Conservation (phyloP, 2,888 invertebrate species). For the Nymphalis c-album region DNA sequence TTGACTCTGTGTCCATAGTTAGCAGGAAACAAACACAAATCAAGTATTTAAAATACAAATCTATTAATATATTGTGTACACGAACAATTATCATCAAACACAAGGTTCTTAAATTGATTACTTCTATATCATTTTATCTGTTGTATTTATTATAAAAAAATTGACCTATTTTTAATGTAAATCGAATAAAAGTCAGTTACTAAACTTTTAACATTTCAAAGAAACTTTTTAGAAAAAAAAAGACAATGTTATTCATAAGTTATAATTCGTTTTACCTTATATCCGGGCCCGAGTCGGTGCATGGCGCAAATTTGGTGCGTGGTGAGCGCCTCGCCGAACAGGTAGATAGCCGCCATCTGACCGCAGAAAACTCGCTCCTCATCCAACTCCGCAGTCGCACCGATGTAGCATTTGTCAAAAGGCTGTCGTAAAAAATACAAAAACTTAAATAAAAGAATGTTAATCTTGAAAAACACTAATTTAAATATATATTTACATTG, state of each 20-base stretch:
- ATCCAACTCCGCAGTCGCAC: constrained; percentile 97
- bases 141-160: too few relatives aligned
- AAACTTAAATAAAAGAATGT: neutral
- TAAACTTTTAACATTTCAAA: neutral
- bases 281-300: constrained; percentile 98
- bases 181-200: too few relatives aligned
- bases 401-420: constrained; percentile 99
- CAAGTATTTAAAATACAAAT: neutral
- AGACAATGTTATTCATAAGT: neutral
- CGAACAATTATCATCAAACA: too few relatives aligned
- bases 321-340: constrained; percentile 98
- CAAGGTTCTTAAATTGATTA: too few relatives aligned
- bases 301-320: constrained; percentile 99
- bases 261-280: constrained; percentile 89
- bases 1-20: constrained; percentile 89
- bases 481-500: neutral
- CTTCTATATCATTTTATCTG: too few relatives aligned
- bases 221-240: neutral
- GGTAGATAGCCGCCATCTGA: constrained; percentile 99
- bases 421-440: constrained; percentile 82
- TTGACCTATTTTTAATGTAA: too few relatives aligned
- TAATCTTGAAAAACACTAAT: neutral
- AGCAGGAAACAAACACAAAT: constrained; percentile 36
- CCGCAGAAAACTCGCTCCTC: constrained; percentile 99
- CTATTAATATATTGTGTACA: too few relatives aligned